Evolutionary conservation across 2,113 vertebrate species (phyloP).

Genomic region (Gila orcuttii): DNA sequence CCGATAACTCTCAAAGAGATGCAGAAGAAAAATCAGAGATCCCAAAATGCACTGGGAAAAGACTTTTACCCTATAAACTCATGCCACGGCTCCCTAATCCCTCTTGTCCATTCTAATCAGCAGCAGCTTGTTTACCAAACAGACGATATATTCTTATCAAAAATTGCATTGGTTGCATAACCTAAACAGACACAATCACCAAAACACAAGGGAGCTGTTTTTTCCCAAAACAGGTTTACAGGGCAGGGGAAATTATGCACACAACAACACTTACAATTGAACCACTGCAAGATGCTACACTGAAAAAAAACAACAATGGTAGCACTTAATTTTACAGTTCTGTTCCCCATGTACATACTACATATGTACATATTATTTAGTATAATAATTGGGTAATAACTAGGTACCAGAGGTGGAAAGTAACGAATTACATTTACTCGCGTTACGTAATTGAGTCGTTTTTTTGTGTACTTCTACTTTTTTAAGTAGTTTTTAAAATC

Average conservation of each 20-base stretch:
- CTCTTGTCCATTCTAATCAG: not conserved
- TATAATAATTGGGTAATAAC: too few relatives aligned
- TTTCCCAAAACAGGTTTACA: not conserved
- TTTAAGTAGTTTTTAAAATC: too few relatives aligned
- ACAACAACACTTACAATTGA: not conserved
- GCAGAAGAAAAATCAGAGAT: not conserved
- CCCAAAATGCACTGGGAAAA: not conserved
- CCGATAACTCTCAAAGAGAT: conserved; percentile 1
- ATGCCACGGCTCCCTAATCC: not conserved
- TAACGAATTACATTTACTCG: too few relatives aligned
- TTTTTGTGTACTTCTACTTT: too few relatives aligned
- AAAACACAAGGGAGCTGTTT: not conserved
- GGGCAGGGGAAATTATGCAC: conserved; percentile 8
- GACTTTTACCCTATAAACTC: not conserved
- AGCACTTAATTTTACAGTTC: too few relatives aligned
- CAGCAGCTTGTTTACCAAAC: conserved; percentile 19
- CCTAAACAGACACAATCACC: not conserved
- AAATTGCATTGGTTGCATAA: not conserved
- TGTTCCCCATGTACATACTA: too few relatives aligned
- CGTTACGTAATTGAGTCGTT: too few relatives aligned
- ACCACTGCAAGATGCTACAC: not conserved
- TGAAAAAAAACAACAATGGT: too few relatives aligned
- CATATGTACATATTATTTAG: too few relatives aligned
- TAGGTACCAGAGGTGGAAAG: too few relatives aligned
- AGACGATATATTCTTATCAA: conserved; percentile 1